Base-by-base conservation (phyloP, 1,140 invertebrate species). In the Magallana ariakensis region DNA sequence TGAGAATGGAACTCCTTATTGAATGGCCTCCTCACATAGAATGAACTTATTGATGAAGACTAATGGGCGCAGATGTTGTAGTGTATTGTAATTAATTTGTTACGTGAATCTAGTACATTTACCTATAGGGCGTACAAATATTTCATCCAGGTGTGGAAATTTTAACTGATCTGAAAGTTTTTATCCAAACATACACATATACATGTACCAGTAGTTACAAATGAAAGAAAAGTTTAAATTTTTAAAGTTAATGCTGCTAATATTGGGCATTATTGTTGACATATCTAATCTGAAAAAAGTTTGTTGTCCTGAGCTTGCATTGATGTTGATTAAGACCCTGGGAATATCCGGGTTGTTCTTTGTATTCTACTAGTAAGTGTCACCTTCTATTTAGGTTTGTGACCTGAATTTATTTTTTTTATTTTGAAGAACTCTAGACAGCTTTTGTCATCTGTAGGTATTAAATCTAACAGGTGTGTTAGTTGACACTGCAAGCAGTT, bases 71-170 rank as follows among this genome's bases (percentile, higher is more conserved):
- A 75, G 66, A 75, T 75, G 66, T 75, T 75, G 66, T 75, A 26
- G 66, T 75, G 62, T 70, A 10, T 75, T 75, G 22, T 75, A 75
- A 75, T 75, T 75, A 75, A 75, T 75, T 75, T 22, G 66, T 75
- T 75, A 75, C 22, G 7, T 75, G 66, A 26, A 33, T 19, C 9
- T 75, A 75, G 22, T 75, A 9, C 66, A 26, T 75, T 75, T 75
- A 75, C 10, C 26, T 33, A 6, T 75, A 46, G 10, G 66, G 19
- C 33, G 11, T 26, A 33, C 22, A 75, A 10, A 11, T 26, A 33
- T 13, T 33, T 22, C 33, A 11, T 75, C 22, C 66, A 75, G 66
- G 66, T 75, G 66, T 75, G 62, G 19, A 46, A 46, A 46, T 46
- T 46, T 46, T 46, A 46, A 46, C 33, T 46, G 33, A 46, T 46